phyloP scores from a whole-genome alignment of 2,113 vertebrate genomes.

The Stomatorhinus ivindoensis region DNA sequence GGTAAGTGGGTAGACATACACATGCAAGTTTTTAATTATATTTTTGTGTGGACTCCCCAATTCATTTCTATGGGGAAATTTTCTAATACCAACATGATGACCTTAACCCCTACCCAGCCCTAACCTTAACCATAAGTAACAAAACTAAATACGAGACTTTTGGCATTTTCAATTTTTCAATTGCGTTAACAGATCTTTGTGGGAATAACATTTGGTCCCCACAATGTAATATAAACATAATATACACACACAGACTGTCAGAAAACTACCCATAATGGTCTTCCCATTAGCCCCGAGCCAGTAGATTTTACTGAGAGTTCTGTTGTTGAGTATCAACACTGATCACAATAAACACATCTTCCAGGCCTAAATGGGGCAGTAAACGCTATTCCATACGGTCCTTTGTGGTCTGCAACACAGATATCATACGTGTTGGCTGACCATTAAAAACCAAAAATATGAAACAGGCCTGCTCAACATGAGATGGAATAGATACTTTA shows the following conservation, averaged over 20 bases:
- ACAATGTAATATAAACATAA: too few relatives aligned
- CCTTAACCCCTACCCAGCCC: too few relatives aligned
- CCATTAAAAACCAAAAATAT: neutral
- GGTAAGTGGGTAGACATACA: slow-evolving; percentile 25
- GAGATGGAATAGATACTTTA: neutral
- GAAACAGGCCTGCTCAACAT: neutral
- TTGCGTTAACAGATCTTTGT: too few relatives aligned
- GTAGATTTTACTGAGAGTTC: neutral
- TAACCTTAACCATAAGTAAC: too few relatives aligned
- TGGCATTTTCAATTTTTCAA: too few relatives aligned
- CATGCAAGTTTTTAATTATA: neutral
- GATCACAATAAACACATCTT: neutral
- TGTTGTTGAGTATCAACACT: neutral
- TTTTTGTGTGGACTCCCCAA: too few relatives aligned
- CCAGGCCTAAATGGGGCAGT: neutral
- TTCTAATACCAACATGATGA: too few relatives aligned
- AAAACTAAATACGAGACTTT: too few relatives aligned
- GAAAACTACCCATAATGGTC: neutral
- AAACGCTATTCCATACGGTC: neutral
- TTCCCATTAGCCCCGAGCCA: neutral
- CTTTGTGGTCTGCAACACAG: neutral
- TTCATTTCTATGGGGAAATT: too few relatives aligned
- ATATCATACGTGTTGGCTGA: neutral
- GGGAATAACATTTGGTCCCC: too few relatives aligned
- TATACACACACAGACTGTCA: neutral